phyloP scores from a whole-genome alignment of 2,797 vertebrate genomes.

The Ptychadena robeensis region DNA sequence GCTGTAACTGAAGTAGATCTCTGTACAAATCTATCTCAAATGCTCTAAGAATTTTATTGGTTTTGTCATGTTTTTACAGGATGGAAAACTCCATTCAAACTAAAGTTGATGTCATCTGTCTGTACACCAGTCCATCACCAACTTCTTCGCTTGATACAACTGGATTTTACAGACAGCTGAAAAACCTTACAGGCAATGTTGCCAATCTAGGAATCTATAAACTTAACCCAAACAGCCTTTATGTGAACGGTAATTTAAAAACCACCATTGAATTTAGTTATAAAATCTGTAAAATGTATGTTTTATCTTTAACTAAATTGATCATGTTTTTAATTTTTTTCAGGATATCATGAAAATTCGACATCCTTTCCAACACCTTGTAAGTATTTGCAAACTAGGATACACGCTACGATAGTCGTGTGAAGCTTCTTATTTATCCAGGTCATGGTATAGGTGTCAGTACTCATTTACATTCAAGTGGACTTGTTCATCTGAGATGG shows the following conservation, averaged over 20 bases:
- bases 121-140: slow-evolving; percentile 53
- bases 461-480: too few relatives aligned
- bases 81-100: slow-evolving; percentile 66
- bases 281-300: background rate
- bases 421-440: too few relatives aligned
- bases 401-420: too few relatives aligned
- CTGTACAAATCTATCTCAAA: too few relatives aligned
- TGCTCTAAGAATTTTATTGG: background rate
- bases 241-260: slow-evolving; percentile 68
- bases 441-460: too few relatives aligned
- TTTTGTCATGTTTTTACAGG: slow-evolving; percentile 60
- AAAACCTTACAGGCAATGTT: slow-evolving; percentile 62
- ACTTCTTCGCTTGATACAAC: slow-evolving; percentile 50
- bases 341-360: slow-evolving; percentile 30
- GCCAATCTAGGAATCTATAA: slow-evolving; percentile 69
- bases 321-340: background rate
- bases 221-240: slow-evolving; percentile 72
- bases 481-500: too few relatives aligned
- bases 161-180: slow-evolving; percentile 70
- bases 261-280: background rate
- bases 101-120: slow-evolving; percentile 68
- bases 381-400: slow-evolving; percentile 13
- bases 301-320: background rate
- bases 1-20: background rate
- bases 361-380: background rate